phyloP scores from a whole-genome alignment of 2,888 invertebrate genomes.

The Agelastica alni region DNA sequence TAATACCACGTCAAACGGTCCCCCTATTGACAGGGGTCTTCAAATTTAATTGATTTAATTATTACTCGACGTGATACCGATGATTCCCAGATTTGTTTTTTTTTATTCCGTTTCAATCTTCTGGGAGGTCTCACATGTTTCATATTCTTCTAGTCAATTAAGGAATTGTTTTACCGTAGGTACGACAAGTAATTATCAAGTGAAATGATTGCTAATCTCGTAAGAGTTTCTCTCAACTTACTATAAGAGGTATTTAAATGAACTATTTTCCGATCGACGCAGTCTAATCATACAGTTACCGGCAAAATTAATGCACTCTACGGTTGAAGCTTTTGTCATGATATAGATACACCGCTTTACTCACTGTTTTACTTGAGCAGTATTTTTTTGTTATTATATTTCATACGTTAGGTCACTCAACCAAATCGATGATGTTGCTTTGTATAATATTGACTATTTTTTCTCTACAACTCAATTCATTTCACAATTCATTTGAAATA shows the following conservation, averaged over 20 bases:
- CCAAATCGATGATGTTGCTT: too few species aligned
- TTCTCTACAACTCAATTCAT: too few species aligned
- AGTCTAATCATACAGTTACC: constrained; percentile 2
- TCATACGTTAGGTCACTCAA: too few species aligned
- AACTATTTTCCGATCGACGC: constrained; percentile 12
- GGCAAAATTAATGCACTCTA: not conserved
- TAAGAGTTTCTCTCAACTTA: constrained; percentile 18
- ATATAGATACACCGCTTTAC: not conserved
- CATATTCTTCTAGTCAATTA: constrained; percentile 41
- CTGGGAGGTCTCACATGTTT: constrained; percentile 42
- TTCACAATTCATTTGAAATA: too few species aligned
- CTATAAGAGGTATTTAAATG: constrained; percentile 25
- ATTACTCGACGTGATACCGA: constrained; percentile 34
- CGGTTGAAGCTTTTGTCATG: constrained; percentile 1
- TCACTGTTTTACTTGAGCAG: too few species aligned
- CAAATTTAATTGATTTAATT: constrained; percentile 40
- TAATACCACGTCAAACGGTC: constrained; percentile 4
- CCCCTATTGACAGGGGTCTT: constrained; percentile 34
- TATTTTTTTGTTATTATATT: too few species aligned
- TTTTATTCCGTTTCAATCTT: constrained; percentile 27
- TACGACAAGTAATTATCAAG: constrained; percentile 25
- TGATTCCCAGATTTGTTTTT: constrained; percentile 25
- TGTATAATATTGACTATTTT: too few species aligned
- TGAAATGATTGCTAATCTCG: constrained; percentile 24
- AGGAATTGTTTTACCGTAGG: constrained; percentile 34